A percentile compares a stretch with the other conserved stretches of the same genome.
phyloP scores from a whole-genome alignment of 2,797 vertebrate genomes.

The Salarias fasciatus region DNA sequence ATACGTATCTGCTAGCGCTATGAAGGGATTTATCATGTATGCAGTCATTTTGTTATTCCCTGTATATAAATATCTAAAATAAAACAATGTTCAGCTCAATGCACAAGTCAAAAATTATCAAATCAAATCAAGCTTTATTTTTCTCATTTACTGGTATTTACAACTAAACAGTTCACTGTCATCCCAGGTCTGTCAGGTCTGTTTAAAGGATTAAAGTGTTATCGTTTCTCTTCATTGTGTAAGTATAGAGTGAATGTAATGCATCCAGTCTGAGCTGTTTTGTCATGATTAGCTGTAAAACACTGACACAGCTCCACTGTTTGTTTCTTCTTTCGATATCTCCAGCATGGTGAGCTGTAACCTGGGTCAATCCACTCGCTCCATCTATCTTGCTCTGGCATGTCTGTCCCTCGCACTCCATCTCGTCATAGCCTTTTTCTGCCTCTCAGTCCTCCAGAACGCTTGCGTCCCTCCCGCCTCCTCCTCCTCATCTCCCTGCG shows the following conservation, averaged over 20 bases:
- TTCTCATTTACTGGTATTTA: no score
- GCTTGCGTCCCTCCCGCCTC: slow-evolving; percentile 56
- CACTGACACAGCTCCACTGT: background rate
- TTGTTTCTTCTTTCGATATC: slow-evolving; percentile 26
- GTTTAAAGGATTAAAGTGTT: no score
- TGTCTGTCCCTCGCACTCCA: slow-evolving; percentile 76
- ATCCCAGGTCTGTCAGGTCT: no score
- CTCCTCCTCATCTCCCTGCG: slow-evolving; percentile 45
- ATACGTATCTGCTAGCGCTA: no score
- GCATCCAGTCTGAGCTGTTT: slow-evolving; percentile 13
- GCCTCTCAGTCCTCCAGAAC: slow-evolving; percentile 66
- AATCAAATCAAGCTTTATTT: no score
- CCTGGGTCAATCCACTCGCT: slow-evolving; percentile 59
- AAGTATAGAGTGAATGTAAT: background rate
- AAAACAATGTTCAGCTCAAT: no score
- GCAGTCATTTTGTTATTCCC: no score
- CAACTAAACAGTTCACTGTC: no score
- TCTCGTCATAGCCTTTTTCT: slow-evolving; percentile 74
- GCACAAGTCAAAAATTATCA: no score
- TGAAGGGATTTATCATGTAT: no score
- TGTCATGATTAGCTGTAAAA: slow-evolving; percentile 16
- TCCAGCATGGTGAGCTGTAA: slow-evolving; percentile 63
- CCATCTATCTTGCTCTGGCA: slow-evolving; percentile 72
- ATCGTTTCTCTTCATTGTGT: no score
- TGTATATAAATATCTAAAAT: no score